Evolutionary conservation across 1,140 invertebrate genomes (phyloP).

Genomic region (Maniola jurtina): DNA sequence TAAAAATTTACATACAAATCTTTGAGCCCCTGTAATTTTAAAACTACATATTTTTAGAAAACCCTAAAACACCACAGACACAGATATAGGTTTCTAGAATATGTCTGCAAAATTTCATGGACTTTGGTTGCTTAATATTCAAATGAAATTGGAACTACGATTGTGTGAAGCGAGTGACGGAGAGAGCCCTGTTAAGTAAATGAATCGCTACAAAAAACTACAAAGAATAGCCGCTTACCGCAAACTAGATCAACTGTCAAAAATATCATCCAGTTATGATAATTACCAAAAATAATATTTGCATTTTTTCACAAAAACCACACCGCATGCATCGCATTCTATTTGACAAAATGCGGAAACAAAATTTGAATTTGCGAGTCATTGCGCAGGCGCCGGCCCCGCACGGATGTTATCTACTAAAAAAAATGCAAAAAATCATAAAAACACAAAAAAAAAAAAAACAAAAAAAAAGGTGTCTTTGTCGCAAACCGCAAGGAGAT

Average conservation of each 20-base stretch:
- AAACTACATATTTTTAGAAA: too few species aligned
- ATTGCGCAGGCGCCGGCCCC: slow-evolving; percentile 49
- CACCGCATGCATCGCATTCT: neutral
- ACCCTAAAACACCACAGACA: too few species aligned
- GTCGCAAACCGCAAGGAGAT: slow-evolving; percentile 58
- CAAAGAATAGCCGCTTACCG: slow-evolving; percentile 11
- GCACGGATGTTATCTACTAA: slow-evolving; percentile 22
- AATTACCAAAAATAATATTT: slow-evolving; percentile 39
- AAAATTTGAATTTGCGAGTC: slow-evolving; percentile 48
- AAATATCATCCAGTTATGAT: slow-evolving; percentile 22
- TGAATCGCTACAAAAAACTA: neutral
- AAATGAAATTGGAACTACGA: too few species aligned
- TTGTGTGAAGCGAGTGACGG: too few species aligned
- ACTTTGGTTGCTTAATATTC: too few species aligned
- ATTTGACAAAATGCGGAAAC: slow-evolving; percentile 50
- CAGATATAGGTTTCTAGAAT: too few species aligned
- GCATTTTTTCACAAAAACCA: slow-evolving; percentile 23
- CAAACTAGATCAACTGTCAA: slow-evolving; percentile 26
- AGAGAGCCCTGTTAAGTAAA: too few species aligned
- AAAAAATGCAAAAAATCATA: slow-evolving; percentile 13
- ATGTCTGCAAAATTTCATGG: too few species aligned
- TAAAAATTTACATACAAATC: too few species aligned
- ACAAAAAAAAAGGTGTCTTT: slow-evolving; percentile 49
- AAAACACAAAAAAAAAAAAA: slow-evolving; percentile 22
- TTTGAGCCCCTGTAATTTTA: too few species aligned